phyloP scores from a whole-genome alignment of 1,140 invertebrate genomes.

The Hydropsyche tenuis region DNA sequence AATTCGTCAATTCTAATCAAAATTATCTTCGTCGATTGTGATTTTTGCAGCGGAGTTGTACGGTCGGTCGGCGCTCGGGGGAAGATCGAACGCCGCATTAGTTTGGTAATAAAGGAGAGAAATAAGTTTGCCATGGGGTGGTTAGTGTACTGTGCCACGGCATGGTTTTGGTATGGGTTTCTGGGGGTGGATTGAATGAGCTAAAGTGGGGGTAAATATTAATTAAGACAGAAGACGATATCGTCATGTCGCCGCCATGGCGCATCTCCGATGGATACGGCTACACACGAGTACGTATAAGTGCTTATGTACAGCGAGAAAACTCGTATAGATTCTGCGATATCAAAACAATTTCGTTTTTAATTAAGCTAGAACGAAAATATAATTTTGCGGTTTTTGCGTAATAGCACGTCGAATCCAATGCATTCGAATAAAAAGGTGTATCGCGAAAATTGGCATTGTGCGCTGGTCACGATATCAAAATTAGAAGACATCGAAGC shows the following conservation, averaged over 20 bases:
- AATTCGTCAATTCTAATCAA: not conserved
- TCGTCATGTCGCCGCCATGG: conserved; percentile 38
- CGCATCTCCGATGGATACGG: conserved; percentile 31
- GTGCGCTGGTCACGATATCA: not conserved
- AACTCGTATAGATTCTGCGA: no score
- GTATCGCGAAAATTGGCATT: not conserved
- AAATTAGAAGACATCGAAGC: no score
- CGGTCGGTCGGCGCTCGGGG: conserved; percentile 2
- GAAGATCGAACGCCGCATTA: conserved; percentile 45
- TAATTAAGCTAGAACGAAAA: no score
- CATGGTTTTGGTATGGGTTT: not conserved
- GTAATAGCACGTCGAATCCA: no score
- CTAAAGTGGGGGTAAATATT: conserved; percentile 44
- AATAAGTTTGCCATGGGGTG: conserved; percentile 43
- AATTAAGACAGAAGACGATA: conserved; percentile 48
- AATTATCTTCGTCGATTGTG: not conserved
- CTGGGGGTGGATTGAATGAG: conserved; percentile 12
- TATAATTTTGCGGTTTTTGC: no score
- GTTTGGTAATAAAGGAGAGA: conserved; percentile 49
- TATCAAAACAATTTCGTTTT: no score
- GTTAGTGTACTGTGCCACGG: conserved; percentile 21
- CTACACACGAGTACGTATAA: conserved; percentile 3
- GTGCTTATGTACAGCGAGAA: no score
- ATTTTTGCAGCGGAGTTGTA: conserved; percentile 31
- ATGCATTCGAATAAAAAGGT: no score